A percentile compares a stretch with the other conserved stretches of the same genome.
Conservation (phyloP, 1,140 invertebrate genomes). For the Caligus rogercresseyi region DNA sequence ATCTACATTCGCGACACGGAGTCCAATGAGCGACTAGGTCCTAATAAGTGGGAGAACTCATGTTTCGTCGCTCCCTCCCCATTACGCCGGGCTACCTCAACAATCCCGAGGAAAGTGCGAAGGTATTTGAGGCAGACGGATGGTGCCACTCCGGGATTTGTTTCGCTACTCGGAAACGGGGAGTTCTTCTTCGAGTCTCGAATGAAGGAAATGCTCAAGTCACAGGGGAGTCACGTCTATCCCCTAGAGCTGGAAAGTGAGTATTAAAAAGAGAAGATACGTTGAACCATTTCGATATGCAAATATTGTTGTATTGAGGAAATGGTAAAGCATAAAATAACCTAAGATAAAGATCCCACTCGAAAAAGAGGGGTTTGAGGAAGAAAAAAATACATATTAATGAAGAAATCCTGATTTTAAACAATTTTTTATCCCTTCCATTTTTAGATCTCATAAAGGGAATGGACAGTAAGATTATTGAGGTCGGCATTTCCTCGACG, state of each 20-base stretch:
- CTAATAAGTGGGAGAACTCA: neutral
- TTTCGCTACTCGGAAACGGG: neutral
- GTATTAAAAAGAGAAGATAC: neutral
- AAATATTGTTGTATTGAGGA: neutral
- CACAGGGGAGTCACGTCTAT: neutral
- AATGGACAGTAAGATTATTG: neutral
- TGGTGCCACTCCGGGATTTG: neutral
- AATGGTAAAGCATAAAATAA: neutral
- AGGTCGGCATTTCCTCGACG: neutral
- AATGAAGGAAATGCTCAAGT: neutral
- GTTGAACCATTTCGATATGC: neutral
- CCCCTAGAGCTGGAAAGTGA: neutral
- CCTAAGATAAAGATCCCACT: neutral
- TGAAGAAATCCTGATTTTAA: too few relatives aligned
- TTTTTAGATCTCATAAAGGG: neutral
- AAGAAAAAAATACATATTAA: too few relatives aligned
- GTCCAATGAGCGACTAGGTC: neutral
- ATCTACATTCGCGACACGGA: neutral
- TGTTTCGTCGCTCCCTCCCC: neutral
- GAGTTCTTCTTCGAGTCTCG: neutral
- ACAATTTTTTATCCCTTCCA: too few relatives aligned
- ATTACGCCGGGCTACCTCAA: neutral
- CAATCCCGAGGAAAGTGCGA: neutral
- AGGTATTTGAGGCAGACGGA: neutral
- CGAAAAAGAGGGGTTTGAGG: too few relatives aligned